These are phyloP conservation scores for Conomelus anceps DNA, from an alignment of 2,888 invertebrate genomes.

Conservation along the genomic window DNA sequence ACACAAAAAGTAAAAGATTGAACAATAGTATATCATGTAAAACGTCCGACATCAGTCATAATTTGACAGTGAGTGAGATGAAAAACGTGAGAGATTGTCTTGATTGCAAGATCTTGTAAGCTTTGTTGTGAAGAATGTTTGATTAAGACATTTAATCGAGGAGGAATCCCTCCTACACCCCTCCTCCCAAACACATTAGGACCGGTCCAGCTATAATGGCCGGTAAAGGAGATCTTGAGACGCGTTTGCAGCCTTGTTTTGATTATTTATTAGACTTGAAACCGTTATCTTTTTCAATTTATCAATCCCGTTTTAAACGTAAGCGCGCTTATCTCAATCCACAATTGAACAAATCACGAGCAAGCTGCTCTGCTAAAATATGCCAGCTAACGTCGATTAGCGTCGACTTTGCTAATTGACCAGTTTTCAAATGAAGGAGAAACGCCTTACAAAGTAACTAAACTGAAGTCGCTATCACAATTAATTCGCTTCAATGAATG, in stretches of 20 bases:
- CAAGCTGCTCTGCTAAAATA: background rate
- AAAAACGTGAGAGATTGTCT: background rate
- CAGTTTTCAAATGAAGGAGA: background rate
- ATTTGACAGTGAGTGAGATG: background rate
- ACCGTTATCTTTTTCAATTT: background rate
- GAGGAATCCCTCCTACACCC: background rate
- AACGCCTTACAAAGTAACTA: background rate
- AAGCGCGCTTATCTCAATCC: background rate
- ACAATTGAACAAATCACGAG: background rate
- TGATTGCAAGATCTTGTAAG: background rate
- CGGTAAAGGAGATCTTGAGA: background rate
- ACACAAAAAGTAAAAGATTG: too few relatives aligned
- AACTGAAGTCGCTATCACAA: too few relatives aligned
- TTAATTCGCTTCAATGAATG: too few relatives aligned
- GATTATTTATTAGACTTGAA: background rate
- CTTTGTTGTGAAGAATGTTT: background rate
- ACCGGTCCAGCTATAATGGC: background rate
- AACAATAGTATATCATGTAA: too few relatives aligned
- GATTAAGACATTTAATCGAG: background rate
- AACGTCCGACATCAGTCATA: too few relatives aligned
- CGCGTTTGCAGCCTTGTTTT: background rate
- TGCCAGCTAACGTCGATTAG: background rate
- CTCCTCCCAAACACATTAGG: background rate
- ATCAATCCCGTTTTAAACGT: background rate
- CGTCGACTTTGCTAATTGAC: background rate